phyloP scores from a whole-genome alignment of 1,140 invertebrate species.

The Macrocentrus cingulum region DNA sequence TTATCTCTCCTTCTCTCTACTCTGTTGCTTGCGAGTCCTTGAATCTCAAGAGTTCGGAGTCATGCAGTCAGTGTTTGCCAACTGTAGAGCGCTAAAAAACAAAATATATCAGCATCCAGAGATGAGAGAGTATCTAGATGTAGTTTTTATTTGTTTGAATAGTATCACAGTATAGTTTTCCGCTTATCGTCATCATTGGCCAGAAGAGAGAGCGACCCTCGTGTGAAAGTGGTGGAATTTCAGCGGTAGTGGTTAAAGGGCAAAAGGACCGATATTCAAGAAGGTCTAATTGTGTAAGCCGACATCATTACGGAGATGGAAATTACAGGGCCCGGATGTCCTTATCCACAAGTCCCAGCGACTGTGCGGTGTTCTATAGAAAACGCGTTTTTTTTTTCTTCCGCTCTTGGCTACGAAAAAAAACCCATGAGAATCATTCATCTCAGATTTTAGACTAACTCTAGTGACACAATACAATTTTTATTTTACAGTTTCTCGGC shows the following conservation, averaged over 20 bases:
- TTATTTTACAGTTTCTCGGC: no score
- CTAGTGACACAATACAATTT: no score
- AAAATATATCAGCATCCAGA: no score
- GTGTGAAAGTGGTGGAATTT: background rate
- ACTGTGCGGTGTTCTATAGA: no score
- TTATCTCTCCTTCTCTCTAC: background rate
- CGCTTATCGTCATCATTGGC: no score
- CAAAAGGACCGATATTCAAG: constrained; percentile 37
- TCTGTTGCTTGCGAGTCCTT: background rate
- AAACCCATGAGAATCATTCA: no score
- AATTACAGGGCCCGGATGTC: constrained; percentile 49
- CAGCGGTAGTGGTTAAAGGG: constrained; percentile 23
- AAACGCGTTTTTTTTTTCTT: constrained; percentile 31
- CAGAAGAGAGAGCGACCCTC: background rate
- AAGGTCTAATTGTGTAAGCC: constrained; percentile 50
- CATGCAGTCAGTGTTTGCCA: constrained; percentile 34
- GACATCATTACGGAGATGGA: constrained; percentile 44
- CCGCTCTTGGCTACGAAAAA: constrained; percentile 42
- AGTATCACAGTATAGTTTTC: no score
- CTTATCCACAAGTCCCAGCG: constrained; percentile 19
- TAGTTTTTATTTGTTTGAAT: no score
- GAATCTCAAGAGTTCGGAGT: constrained; percentile 25
- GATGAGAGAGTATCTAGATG: no score
- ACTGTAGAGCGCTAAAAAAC: background rate
- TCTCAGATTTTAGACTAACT: no score